Percentiles rank a stretch among this genome's conserved stretches.
phyloP scores from a whole-genome alignment of 2,797 vertebrate genomes.

The Pteropus rufus region DNA sequence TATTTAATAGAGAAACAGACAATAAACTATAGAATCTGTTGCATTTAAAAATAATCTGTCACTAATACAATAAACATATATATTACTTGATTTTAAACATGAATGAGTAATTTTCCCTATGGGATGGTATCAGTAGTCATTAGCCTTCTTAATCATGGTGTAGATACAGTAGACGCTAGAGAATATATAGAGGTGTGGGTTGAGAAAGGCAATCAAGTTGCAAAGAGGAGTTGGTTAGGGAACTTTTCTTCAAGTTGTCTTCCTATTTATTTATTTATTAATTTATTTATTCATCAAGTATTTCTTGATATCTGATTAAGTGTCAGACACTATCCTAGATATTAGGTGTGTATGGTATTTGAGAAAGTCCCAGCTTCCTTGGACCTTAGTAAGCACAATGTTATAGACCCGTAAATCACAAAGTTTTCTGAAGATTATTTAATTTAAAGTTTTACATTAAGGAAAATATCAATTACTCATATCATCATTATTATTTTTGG shows the following conservation, averaged over 20 bases:
- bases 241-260: neutral
- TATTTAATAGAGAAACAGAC: neutral
- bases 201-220: neutral
- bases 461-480: neutral
- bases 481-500: neutral
- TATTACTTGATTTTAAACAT: neutral
- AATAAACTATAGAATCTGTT: neutral
- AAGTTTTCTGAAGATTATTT: neutral
- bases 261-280: neutral
- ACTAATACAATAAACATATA: neutral
- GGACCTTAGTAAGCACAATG: neutral
- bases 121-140: neutral
- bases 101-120: neutral
- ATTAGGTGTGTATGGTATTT: neutral
- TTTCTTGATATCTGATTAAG: neutral
- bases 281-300: neutral
- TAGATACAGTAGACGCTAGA: neutral
- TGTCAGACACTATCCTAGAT: neutral
- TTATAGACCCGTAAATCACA: neutral
- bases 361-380: neutral
- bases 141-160: neutral
- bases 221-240: neutral
- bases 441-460: neutral
- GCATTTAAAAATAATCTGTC: neutral
- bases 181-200: neutral